A percentile compares a stretch with the other conserved stretches of the same genome.
These are phyloP conservation scores for Melanocharis versteri DNA, from an alignment of 2,113 vertebrate genomes.

Conservation along the genomic window DNA sequence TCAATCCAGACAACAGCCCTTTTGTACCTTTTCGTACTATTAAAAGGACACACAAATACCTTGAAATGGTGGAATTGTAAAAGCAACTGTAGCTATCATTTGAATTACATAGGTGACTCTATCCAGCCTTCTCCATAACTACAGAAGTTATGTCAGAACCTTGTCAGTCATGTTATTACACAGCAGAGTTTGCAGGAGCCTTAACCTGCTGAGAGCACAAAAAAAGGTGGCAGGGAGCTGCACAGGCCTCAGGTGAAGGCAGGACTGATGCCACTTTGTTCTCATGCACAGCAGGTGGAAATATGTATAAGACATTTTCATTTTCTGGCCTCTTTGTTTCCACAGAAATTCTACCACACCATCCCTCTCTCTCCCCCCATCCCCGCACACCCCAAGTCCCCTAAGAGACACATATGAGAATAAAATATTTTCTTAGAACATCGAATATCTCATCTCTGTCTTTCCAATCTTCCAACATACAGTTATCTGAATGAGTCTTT, in stretches of 20 bases:
- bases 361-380: background rate
- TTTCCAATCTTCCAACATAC: background rate
- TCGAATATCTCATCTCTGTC: background rate
- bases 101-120: background rate
- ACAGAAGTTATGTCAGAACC: background rate
- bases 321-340: background rate
- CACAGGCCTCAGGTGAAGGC: background rate
- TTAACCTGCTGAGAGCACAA: background rate
- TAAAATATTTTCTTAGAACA: background rate
- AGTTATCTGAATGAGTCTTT: background rate
- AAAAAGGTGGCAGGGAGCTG: background rate
- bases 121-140: background rate
- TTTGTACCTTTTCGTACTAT: background rate
- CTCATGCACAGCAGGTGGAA: background rate
- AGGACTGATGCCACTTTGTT: background rate
- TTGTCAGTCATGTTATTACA: background rate
- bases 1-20: background rate
- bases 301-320: background rate
- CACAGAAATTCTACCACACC: background rate
- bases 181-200: background rate
- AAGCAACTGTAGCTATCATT: background rate
- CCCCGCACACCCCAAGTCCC: fast-evolving
- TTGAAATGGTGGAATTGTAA: background rate
- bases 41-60: background rate
- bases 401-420: background rate